Percentiles rank a stretch among this genome's conserved stretches.
Evolutionary conservation across 2,113 vertebrate species (phyloP).

Genomic region (Tupaia tana): DNA sequence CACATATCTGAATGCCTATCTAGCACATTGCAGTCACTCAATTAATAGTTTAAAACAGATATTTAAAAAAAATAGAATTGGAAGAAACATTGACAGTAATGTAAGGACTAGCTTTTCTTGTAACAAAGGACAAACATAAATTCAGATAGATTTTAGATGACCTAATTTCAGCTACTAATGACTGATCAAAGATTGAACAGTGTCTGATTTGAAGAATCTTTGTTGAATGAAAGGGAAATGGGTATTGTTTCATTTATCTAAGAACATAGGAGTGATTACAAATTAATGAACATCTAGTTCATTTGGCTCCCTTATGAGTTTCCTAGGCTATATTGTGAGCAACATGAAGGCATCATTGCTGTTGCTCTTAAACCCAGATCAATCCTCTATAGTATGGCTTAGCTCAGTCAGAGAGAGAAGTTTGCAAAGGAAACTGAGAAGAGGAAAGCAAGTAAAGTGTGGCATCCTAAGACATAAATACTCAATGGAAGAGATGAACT

Average conservation of each 20-base stretch:
- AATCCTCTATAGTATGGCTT: background rate
- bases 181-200: background rate
- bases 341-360: background rate
- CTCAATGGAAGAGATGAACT: background rate
- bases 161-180: background rate
- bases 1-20: background rate
- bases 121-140: background rate
- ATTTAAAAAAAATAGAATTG: background rate
- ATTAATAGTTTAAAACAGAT: background rate
- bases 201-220: background rate
- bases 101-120: background rate
- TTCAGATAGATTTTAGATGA: background rate
- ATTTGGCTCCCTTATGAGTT: background rate
- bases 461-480: background rate
- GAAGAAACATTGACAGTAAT: background rate
- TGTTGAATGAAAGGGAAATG: background rate
- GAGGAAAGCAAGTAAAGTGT: background rate
- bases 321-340: background rate
- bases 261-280: background rate
- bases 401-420: background rate
- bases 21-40: background rate
- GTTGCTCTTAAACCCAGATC: background rate
- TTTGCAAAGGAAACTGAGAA: background rate
- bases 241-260: background rate
- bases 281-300: background rate